Evolutionary conservation across 2,888 invertebrate genomes (phyloP).

Genomic region (Standfussiana lucernea): DNA sequence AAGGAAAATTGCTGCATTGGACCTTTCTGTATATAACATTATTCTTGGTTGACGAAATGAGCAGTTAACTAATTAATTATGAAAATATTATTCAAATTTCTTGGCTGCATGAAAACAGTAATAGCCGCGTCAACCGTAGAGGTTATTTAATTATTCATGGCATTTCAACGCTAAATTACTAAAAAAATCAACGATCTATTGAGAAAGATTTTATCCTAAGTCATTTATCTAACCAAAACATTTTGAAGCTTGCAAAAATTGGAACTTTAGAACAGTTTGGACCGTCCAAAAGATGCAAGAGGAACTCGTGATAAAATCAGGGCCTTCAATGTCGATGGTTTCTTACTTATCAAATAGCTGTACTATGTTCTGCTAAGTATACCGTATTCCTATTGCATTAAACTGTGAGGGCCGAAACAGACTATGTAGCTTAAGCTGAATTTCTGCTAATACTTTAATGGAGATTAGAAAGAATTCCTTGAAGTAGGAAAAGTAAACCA

Average conservation of each 20-base stretch:
- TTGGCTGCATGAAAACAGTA: background rate
- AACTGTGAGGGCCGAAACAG: background rate
- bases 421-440: background rate
- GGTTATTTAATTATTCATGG: background rate
- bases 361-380: background rate
- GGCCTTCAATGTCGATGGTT: background rate
- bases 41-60: background rate
- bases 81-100: background rate
- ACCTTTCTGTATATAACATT: background rate
- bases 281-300: background rate
- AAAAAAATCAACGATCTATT: background rate
- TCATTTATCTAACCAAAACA: background rate
- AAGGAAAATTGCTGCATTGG: constrained; percentile 15
- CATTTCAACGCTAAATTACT: background rate
- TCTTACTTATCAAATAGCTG: background rate
- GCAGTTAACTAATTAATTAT: background rate
- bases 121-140: background rate
- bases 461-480: background rate
- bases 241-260: background rate
- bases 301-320: background rate
- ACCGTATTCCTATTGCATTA: background rate
- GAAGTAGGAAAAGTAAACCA: background rate
- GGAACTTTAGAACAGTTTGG: background rate
- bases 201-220: background rate
- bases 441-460: background rate